Evolutionary conservation across 2,888 invertebrate species (phyloP).

Genomic region (Volucella inflata): DNA sequence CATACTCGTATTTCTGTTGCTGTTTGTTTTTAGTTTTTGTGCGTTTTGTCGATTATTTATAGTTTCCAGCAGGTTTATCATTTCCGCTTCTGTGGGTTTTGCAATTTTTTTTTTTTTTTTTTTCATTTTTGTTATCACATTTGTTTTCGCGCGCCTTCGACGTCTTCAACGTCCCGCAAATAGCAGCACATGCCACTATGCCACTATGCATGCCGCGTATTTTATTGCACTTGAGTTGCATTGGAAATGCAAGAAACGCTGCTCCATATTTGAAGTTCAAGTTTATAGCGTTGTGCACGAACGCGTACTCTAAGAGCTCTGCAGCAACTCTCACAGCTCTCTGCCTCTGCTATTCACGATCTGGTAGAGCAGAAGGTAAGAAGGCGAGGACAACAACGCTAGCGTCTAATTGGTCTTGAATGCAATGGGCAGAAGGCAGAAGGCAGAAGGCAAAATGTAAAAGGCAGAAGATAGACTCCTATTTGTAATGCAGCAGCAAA

Average conservation of each 20-base stretch:
- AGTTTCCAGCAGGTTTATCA: constrained; percentile 53
- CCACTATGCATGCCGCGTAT: neutral
- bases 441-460: too few species aligned
- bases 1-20: neutral
- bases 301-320: constrained; percentile 20
- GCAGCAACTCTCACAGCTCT: too few species aligned
- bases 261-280: constrained; percentile 75
- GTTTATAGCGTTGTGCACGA: constrained; percentile 49
- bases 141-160: constrained; percentile 8
- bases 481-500: neutral
- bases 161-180: neutral
- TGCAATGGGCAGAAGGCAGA: neutral
- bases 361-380: constrained; percentile 12
- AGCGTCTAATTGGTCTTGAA: constrained; percentile 49
- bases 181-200: too few species aligned
- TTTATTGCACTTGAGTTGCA: constrained; percentile 63
- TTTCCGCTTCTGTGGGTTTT: constrained; percentile 52
- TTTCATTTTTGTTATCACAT: constrained; percentile 46
- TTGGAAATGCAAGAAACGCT: constrained; percentile 9
- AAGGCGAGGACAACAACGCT: constrained; percentile 15
- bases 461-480: neutral
- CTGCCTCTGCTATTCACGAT: too few species aligned
- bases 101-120: constrained; percentile 26
- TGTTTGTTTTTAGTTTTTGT: constrained; percentile 5
- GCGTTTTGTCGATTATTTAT: constrained; percentile 48